Percentiles rank a stretch among this genome's conserved stretches.
These are phyloP conservation scores for Sphenodon punctatus DNA, from an alignment of 2,797 vertebrate genomes.

Conservation along the genomic window DNA sequence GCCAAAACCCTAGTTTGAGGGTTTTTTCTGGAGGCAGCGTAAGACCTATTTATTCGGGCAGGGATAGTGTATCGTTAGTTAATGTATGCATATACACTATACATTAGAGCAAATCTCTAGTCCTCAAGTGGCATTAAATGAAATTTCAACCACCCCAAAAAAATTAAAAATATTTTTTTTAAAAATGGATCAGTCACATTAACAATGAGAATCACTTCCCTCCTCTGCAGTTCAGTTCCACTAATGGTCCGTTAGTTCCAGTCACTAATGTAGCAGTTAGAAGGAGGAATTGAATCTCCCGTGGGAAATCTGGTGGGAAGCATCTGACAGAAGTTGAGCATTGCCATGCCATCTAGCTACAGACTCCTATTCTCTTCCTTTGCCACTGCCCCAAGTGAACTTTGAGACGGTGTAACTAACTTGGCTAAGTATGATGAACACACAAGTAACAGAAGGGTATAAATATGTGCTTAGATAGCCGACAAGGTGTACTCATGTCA, in stretches of 20 bases:
- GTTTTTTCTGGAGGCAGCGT: no score
- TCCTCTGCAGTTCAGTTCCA: background rate
- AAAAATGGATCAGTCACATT: no score
- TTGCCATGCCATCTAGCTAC: background rate
- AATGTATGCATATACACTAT: no score
- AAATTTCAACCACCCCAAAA: background rate
- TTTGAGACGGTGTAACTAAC: no score
- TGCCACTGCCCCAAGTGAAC: background rate
- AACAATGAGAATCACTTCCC: no score
- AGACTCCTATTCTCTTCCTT: background rate
- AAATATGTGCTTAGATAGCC: background rate
- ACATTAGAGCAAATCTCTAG: no score
- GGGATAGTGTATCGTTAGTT: no score
- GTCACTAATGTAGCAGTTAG: no score
- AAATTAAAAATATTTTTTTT: background rate
- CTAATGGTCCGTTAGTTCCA: no score
- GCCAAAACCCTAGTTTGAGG: no score
- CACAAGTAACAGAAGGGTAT: background rate
- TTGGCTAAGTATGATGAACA: background rate
- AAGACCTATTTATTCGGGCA: no score
- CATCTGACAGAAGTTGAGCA: background rate
- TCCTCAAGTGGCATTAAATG: no score
- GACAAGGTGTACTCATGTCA: background rate
- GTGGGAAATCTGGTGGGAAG: background rate
- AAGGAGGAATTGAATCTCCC: background rate